These are phyloP conservation scores for Atta cephalotes DNA, from an alignment of 1,140 invertebrate genomes.

Conservation along the genomic window DNA sequence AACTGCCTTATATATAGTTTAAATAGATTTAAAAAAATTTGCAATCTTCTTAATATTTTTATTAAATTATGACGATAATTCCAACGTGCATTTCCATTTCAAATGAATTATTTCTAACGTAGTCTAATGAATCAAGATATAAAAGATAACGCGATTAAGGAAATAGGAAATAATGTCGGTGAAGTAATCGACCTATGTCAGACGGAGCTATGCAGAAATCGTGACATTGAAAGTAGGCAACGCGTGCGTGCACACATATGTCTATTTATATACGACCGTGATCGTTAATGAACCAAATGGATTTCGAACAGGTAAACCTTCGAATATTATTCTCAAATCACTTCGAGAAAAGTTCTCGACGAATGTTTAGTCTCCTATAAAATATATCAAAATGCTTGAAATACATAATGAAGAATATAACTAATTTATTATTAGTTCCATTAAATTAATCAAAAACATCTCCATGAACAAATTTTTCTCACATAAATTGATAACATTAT, in stretches of 20 bases:
- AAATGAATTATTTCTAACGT: neutral
- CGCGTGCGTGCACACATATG: neutral
- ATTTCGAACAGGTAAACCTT: neutral
- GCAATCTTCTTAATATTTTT: neutral
- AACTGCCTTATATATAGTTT: neutral
- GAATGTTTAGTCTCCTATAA: neutral
- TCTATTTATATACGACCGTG: slow-evolving; percentile 31
- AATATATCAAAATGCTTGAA: neutral
- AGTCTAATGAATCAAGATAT: neutral
- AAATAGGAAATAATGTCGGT: slow-evolving; percentile 15
- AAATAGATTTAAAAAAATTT: neutral
- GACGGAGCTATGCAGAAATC: slow-evolving; percentile 38
- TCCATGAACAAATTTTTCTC: neutral
- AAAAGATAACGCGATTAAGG: slow-evolving; percentile 31
- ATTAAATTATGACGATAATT: slow-evolving; percentile 10
- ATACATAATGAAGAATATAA: neutral
- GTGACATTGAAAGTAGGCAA: slow-evolving; percentile 40
- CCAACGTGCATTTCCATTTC: neutral
- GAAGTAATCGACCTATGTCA: slow-evolving; percentile 25
- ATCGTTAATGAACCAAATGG: slow-evolving; percentile 20
- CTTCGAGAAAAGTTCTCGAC: neutral
- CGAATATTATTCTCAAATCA: neutral
- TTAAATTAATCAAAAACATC: neutral
- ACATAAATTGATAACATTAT: neutral
- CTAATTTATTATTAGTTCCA: slow-evolving; percentile 36